phyloP scores from a whole-genome alignment of 2,888 invertebrate species.

The Sphaeridia pumilis region DNA sequence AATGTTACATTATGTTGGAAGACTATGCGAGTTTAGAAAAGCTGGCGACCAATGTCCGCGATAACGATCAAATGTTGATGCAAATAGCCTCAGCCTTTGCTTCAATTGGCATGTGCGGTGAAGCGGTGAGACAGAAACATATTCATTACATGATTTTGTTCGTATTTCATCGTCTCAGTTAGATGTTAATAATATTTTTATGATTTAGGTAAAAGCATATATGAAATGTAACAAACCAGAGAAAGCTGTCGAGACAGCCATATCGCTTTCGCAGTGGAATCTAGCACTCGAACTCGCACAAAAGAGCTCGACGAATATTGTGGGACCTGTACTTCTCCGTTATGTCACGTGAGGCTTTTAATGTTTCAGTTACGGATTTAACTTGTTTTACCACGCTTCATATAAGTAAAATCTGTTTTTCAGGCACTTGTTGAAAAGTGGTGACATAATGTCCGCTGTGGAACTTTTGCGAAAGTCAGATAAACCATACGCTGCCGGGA shows the following conservation, averaged over 20 bases:
- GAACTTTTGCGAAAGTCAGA: constrained; percentile 74
- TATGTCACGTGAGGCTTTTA: constrained; percentile 21
- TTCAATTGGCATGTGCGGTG: constrained; percentile 63
- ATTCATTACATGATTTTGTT: constrained; percentile 35
- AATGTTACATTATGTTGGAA: constrained; percentile 82
- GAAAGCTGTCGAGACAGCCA: constrained; percentile 68
- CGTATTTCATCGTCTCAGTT: neutral
- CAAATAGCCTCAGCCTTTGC: constrained; percentile 68
- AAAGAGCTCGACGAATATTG: constrained; percentile 44
- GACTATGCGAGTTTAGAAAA: constrained; percentile 59
- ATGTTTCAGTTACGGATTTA: neutral
- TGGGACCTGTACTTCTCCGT: constrained; percentile 24
- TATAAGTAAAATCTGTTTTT: too few relatives aligned
- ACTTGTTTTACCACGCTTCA: neutral
- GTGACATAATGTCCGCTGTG: constrained; percentile 63
- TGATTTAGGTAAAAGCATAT: constrained; percentile 26
- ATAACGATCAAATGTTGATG: too few relatives aligned
- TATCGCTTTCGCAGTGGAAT: constrained; percentile 76
- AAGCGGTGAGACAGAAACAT: constrained; percentile 64
- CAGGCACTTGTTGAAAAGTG: constrained; percentile 59
- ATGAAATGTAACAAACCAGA: constrained; percentile 58
- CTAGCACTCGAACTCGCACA: constrained; percentile 71
- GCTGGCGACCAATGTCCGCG: too few relatives aligned
- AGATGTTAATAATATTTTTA: neutral
- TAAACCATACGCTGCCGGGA: constrained; percentile 67